Conservation (phyloP, 2,113 vertebrate species). For the Neogale vison region DNA sequence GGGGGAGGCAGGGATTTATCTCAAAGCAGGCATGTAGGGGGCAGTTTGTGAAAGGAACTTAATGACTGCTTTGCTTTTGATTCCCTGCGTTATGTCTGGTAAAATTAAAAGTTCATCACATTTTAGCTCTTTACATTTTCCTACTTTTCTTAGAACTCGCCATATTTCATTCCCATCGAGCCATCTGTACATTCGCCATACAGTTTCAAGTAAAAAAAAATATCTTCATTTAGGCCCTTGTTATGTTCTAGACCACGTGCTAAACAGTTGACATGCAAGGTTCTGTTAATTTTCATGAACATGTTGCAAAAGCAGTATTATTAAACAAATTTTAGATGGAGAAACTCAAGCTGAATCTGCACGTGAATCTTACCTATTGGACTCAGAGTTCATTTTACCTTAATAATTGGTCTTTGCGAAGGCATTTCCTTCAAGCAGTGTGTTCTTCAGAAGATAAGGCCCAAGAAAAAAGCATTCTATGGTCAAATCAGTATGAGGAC, state of each 20-base stretch:
- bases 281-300: neutral
- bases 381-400: neutral
- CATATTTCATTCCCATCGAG: conserved; percentile 23
- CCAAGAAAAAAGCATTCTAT: neutral
- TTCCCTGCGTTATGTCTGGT: neutral
- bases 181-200: neutral
- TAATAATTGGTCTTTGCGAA: neutral
- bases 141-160: conserved; percentile 5
- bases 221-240: neutral
- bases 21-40: neutral
- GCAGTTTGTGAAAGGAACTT: neutral
- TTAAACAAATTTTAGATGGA: neutral
- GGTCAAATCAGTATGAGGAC: neutral
- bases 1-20: neutral
- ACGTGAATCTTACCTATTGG: neutral
- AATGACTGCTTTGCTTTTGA: neutral
- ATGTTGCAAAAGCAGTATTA: conserved; percentile 1
- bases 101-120: neutral
- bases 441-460: neutral
- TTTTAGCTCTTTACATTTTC: conserved; percentile 32
- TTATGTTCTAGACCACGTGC: neutral
- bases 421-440: neutral
- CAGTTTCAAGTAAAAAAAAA: neutral
- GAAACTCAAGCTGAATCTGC: neutral
- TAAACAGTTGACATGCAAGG: neutral